These are phyloP conservation scores for Ivindomyrus marchei DNA, from an alignment of 2,113 vertebrate genomes.

Conservation along the genomic window DNA sequence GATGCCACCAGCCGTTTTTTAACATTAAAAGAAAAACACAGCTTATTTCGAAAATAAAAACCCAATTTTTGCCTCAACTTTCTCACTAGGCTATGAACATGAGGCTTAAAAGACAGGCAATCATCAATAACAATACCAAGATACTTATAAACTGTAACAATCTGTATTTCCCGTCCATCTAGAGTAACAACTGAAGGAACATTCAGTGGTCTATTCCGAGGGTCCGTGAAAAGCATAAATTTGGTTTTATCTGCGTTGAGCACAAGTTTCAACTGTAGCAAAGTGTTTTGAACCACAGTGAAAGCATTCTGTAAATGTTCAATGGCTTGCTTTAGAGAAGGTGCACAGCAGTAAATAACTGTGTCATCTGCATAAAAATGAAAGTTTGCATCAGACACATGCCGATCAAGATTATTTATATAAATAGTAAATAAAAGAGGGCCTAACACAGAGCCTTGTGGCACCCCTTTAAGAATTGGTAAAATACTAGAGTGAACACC, in stretches of 20 bases:
- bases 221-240: neutral
- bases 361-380: no score
- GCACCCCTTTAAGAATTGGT: constrained; percentile 1
- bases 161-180: constrained; percentile 10
- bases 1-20: neutral
- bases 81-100: constrained; percentile 8
- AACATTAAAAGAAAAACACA: constrained; percentile 8
- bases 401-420: no score
- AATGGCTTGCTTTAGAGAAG: no score
- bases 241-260: no score
- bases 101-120: constrained; percentile 2
- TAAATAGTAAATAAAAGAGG: neutral
- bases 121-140: constrained; percentile 15
- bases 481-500: constrained; percentile 9
- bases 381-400: no score
- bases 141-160: constrained; percentile 16
- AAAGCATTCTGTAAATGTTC: no score
- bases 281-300: no score
- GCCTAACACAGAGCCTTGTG: constrained; percentile 16
- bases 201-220: constrained; percentile 10
- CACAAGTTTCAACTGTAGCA: no score
- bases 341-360: no score
- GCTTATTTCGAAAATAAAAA: constrained; percentile 13
- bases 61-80: constrained; percentile 4
- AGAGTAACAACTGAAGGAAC: neutral